Conservation (phyloP, 2,888 invertebrate species). For the Eupithecia tripunctaria region DNA sequence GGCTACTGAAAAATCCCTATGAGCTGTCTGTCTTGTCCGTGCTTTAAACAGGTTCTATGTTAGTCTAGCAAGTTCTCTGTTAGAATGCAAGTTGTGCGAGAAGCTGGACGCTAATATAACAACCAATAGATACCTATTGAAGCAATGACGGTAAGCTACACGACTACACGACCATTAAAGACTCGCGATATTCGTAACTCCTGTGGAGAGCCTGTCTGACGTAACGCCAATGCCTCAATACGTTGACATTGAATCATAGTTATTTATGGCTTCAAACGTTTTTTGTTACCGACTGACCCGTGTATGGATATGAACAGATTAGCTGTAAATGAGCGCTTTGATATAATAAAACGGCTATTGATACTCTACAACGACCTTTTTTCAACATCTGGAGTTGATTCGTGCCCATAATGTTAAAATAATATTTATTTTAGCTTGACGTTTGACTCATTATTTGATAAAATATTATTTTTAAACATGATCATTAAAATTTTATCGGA, state of each 20-base stretch:
- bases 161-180: slow-evolving; percentile 10
- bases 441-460: slow-evolving; percentile 18
- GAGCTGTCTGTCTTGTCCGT: slow-evolving; percentile 12
- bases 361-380: slow-evolving; percentile 44
- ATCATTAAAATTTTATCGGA: neutral
- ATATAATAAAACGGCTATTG: slow-evolving; percentile 58
- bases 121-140: neutral
- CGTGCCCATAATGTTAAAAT: slow-evolving; percentile 13
- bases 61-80: slow-evolving; percentile 9
- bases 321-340: slow-evolving; percentile 69
- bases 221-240: slow-evolving; percentile 57
- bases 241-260: slow-evolving; percentile 77
- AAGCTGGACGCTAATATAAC: neutral
- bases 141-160: slow-evolving; percentile 12
- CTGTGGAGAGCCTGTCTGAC: slow-evolving; percentile 49
- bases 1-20: slow-evolving; percentile 8
- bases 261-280: slow-evolving; percentile 74
- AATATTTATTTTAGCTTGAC: slow-evolving; percentile 21
- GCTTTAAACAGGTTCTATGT: slow-evolving; percentile 21
- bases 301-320: slow-evolving; percentile 67
- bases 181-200: slow-evolving; percentile 2
- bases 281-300: slow-evolving; percentile 63
- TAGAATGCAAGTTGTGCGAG: slow-evolving; percentile 13
- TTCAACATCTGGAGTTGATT: slow-evolving; percentile 41
- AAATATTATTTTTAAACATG: neutral